Conservation (phyloP, 2,888 invertebrate species). For the Atrina japonica region DNA sequence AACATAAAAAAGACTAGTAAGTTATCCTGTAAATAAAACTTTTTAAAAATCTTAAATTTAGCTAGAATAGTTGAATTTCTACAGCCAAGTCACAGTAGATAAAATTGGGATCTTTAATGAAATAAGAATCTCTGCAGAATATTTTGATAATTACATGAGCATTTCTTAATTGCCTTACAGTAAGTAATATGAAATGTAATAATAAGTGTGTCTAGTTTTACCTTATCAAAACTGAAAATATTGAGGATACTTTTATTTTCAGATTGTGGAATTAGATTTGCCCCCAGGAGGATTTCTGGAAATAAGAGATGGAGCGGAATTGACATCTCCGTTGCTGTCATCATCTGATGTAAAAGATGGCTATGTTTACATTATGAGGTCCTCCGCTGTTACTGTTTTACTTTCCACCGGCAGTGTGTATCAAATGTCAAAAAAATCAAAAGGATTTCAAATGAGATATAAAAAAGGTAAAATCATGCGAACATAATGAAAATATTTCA, state of each 20-base stretch:
- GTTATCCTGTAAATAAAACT: too few relatives aligned
- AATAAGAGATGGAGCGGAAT: slow-evolving; percentile 30
- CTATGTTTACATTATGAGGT: slow-evolving; percentile 25
- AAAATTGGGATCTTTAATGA: too few relatives aligned
- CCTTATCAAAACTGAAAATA: not conserved
- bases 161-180: too few relatives aligned
- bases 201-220: too few relatives aligned
- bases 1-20: too few relatives aligned
- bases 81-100: too few relatives aligned
- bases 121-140: too few relatives aligned
- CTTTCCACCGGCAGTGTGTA: slow-evolving; percentile 9
- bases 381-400: slow-evolving; percentile 21
- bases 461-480: slow-evolving; percentile 26
- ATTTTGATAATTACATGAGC: too few relatives aligned
- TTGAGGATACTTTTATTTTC: slow-evolving; percentile 5
- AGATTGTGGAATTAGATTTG: slow-evolving; percentile 32
- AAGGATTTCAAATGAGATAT: slow-evolving; percentile 31
- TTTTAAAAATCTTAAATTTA: too few relatives aligned
- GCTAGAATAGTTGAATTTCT: too few relatives aligned
- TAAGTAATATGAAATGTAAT: too few relatives aligned
- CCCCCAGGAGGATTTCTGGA: slow-evolving; percentile 15
- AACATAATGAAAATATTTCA: too few relatives aligned
- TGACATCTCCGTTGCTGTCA: slow-evolving; percentile 7
- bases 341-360: not conserved
- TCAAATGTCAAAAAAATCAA: not conserved